Evolutionary conservation across 2,888 invertebrate genomes (phyloP).

Genomic region (Calliopum simillimum): DNA sequence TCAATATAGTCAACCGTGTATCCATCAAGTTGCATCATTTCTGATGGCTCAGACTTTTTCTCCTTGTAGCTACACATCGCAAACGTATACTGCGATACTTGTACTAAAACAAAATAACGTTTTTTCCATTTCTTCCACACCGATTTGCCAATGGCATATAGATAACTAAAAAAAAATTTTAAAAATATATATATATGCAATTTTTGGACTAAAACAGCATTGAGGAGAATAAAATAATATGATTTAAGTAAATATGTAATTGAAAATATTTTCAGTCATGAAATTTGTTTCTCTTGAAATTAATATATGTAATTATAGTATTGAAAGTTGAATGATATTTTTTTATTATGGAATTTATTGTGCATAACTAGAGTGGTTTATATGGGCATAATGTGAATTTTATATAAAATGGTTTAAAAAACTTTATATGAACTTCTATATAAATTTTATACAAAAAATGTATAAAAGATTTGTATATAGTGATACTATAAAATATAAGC

Average conservation of each 20-base stretch:
- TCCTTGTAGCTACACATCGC: conserved; percentile 99
- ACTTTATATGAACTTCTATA: too few relatives aligned
- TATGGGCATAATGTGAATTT: too few relatives aligned
- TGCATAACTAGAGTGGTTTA: too few relatives aligned
- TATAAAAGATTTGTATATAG: too few relatives aligned
- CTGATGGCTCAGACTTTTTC: conserved; percentile 98
- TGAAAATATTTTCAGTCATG: too few relatives aligned
- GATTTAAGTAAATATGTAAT: neutral
- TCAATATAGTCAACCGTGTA: conserved; percentile 99
- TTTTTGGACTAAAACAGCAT: neutral
- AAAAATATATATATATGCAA: neutral
- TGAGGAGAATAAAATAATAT: neutral
- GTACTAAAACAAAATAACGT: conserved; percentile 97
- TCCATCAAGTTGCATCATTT: conserved; percentile 99
- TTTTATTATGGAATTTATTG: too few relatives aligned
- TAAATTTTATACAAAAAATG: too few relatives aligned
- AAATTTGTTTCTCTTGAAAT: too few relatives aligned
- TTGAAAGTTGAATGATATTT: too few relatives aligned
- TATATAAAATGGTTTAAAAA: too few relatives aligned
- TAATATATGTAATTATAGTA: too few relatives aligned
- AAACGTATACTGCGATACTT: conserved; percentile 99
- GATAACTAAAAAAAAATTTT: conserved; percentile 72
- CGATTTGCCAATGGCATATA: conserved; percentile 93
- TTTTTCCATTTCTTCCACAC: conserved; percentile 99
- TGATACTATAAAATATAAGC: too few relatives aligned